phyloP scores from a whole-genome alignment of 1,140 invertebrate genomes.

The Temnothorax nylanderi region DNA sequence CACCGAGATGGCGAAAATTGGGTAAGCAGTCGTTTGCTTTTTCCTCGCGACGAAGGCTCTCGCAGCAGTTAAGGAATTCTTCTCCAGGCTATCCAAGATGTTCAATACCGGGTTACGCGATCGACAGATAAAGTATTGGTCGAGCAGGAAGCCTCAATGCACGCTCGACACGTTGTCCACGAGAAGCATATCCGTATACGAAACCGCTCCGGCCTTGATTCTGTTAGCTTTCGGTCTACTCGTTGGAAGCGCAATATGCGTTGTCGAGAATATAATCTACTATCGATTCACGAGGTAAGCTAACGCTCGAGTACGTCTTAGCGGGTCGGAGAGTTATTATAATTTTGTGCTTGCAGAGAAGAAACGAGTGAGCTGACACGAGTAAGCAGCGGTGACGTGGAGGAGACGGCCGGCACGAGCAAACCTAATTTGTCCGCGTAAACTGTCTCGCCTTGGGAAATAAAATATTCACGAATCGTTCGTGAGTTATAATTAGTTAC shows the following conservation, averaged over 20 bases:
- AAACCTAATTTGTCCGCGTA: slow-evolving; percentile 33
- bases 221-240: slow-evolving; percentile 64
- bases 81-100: slow-evolving; percentile 69
- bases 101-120: slow-evolving; percentile 69
- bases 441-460: slow-evolving; percentile 17
- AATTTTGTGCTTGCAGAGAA: slow-evolving; percentile 2
- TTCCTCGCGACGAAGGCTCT: neutral
- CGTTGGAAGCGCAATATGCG: slow-evolving; percentile 58
- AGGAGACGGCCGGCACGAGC: slow-evolving; percentile 3
- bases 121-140: slow-evolving; percentile 74
- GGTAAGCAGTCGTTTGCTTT: slow-evolving; percentile 52
- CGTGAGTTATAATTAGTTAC: slow-evolving; percentile 14
- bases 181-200: slow-evolving; percentile 72
- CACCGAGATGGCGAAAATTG: slow-evolving; percentile 72
- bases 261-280: slow-evolving; percentile 64
- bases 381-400: neutral
- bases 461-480: slow-evolving; percentile 10
- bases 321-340: neutral
- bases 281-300: slow-evolving; percentile 53
- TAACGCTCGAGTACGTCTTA: neutral
- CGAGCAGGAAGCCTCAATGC: slow-evolving; percentile 74
- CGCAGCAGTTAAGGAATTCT: neutral
- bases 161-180: slow-evolving; percentile 66
- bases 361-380: neutral
- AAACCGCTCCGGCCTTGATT: slow-evolving; percentile 74